Conservation (phyloP, 2,113 vertebrate species). For the Isichthys henryi region DNA sequence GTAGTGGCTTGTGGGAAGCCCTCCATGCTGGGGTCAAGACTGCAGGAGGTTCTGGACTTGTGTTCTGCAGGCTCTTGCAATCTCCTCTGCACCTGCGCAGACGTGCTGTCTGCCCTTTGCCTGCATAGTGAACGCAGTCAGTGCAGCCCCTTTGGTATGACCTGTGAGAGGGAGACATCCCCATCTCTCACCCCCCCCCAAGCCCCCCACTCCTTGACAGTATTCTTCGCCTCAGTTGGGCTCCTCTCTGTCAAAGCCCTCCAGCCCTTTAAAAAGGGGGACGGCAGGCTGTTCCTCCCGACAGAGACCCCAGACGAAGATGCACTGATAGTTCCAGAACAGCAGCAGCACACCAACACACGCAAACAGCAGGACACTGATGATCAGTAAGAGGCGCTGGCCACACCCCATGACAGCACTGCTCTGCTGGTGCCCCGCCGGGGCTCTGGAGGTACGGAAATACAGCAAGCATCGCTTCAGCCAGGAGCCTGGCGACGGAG, state of each 20-base stretch:
- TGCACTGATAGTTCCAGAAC: constrained; percentile 45
- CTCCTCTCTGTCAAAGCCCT: not conserved
- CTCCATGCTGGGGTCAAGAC: not conserved
- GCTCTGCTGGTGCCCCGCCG: not conserved
- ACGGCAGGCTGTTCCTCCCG: constrained; percentile 10
- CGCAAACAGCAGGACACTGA: constrained; percentile 25
- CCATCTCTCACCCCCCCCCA: not conserved
- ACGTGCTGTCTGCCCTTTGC: not conserved
- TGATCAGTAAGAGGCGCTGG: constrained; percentile 23
- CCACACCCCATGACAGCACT: not conserved
- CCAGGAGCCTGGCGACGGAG: constrained; percentile 1
- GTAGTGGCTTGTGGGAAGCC: not conserved
- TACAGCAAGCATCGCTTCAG: constrained; percentile 31
- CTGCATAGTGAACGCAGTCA: not conserved
- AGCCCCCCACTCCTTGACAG: not conserved
- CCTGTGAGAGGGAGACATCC: not conserved
- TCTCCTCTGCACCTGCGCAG: not conserved
- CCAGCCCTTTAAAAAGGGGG: not conserved
- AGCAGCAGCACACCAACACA: constrained; percentile 32
- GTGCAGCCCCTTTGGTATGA: not conserved
- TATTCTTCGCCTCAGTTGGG: not conserved
- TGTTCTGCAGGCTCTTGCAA: not conserved
- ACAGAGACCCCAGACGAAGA: constrained; percentile 39
- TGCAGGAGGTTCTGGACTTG: not conserved
- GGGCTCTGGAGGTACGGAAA: not conserved